These are phyloP conservation scores for Neomonachus schauinslandi DNA, from an alignment of 2,113 vertebrate genomes.

Conservation along the genomic window DNA sequence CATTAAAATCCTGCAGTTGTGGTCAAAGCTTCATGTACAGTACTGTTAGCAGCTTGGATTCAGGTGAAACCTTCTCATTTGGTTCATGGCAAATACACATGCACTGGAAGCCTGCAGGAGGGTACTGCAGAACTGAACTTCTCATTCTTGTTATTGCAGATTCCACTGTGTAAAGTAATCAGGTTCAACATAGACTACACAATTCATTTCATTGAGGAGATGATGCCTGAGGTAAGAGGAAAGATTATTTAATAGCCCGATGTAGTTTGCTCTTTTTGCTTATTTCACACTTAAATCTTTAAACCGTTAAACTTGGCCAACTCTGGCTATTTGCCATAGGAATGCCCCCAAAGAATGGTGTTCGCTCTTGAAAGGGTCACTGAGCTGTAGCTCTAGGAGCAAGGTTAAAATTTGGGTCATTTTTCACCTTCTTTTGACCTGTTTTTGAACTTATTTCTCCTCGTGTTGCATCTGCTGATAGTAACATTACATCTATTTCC, in stretches of 20 bases:
- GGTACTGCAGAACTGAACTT: constrained; percentile 62
- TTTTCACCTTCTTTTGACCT: constrained; percentile 47
- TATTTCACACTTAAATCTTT: constrained; percentile 29
- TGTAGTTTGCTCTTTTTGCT: constrained; percentile 51
- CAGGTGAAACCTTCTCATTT: not conserved
- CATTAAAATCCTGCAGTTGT: not conserved
- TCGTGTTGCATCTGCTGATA: not conserved
- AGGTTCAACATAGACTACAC: constrained; percentile 99
- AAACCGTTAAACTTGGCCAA: constrained; percentile 50
- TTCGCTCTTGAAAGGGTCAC: not conserved
- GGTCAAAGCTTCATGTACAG: not conserved
- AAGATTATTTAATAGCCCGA: constrained; percentile 64
- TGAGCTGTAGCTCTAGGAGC: not conserved
- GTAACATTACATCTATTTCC: constrained; percentile 69
- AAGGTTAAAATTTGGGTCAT: constrained; percentile 44
- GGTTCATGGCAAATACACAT: not conserved
- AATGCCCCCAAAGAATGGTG: not conserved
- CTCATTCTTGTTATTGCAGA: constrained; percentile 87
- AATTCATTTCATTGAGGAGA: constrained; percentile 99
- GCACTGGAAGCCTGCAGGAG: not conserved
- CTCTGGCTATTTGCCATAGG: not conserved
- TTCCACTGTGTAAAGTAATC: constrained; percentile 98
- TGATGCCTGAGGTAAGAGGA: constrained; percentile 96
- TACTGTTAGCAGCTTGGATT: not conserved
- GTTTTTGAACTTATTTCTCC: constrained; percentile 38